Conservation (phyloP, 2,888 invertebrate species). For the Ophion obscuratus region DNA sequence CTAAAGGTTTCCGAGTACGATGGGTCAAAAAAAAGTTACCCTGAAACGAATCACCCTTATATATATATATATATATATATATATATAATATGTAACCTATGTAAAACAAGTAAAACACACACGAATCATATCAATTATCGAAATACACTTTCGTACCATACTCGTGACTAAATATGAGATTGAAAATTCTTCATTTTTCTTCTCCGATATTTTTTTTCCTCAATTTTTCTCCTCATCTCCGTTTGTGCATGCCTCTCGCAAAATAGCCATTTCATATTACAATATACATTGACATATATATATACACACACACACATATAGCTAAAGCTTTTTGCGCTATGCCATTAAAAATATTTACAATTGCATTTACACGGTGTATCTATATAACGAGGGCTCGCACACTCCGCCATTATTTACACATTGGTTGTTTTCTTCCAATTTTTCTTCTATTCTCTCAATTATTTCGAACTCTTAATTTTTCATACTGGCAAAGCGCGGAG, state of each 20-base stretch:
- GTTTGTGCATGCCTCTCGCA: conserved; percentile 77
- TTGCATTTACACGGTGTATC: conserved; percentile 68
- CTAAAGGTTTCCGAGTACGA: too few species aligned
- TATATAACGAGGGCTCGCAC: conserved; percentile 36
- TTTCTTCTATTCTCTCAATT: conserved; percentile 1
- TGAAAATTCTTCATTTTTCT: conserved; percentile 53
- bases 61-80: too few species aligned
- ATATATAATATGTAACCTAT: conserved; percentile 22
- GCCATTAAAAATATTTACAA: conserved; percentile 71
- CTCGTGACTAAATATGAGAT: conserved; percentile 61
- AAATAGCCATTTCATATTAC: conserved; percentile 71
- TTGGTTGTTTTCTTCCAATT: conserved; percentile 29
- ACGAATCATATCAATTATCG: conserved; percentile 59
- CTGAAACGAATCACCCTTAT: too few species aligned
- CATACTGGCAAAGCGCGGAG: neutral
- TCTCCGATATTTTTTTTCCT: conserved; percentile 13
- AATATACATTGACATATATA: conserved; percentile 26
- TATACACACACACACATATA: conserved; percentile 47
- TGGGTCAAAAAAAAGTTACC: too few species aligned
- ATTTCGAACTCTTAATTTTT: conserved; percentile 1
- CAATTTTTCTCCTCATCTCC: conserved; percentile 28
- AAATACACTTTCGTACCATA: conserved; percentile 61
- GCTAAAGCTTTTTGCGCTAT: conserved; percentile 73
- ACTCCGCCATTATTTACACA: conserved; percentile 61
- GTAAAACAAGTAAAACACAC: conserved; percentile 59